Percentiles rank a stretch among this genome's conserved stretches.
phyloP scores from a whole-genome alignment of 2,888 invertebrate species.

The Pyrochroa serraticornis region DNA sequence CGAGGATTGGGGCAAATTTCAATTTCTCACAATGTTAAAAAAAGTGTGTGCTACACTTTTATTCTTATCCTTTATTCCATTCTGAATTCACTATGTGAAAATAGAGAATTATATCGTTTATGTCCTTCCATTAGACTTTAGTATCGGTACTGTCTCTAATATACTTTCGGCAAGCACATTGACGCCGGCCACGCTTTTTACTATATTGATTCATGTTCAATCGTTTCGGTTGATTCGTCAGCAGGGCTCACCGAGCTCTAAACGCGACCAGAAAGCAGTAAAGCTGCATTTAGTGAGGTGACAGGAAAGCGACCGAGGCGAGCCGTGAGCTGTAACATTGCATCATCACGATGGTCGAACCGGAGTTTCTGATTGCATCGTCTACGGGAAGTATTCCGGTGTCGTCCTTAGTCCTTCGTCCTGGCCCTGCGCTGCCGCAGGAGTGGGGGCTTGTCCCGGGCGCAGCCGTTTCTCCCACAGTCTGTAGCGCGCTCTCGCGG shows the following conservation, averaged over 20 bases:
- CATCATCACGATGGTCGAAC: slow-evolving; percentile 9
- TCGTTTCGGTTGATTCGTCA: background rate
- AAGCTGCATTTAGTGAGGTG: background rate
- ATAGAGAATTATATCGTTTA: background rate
- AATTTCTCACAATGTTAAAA: no score
- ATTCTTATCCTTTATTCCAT: no score
- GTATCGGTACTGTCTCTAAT: background rate
- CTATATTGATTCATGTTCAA: slow-evolving; percentile 1
- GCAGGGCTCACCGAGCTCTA: background rate
- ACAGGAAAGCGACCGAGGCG: no score
- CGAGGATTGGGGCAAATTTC: no score
- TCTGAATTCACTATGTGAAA: background rate
- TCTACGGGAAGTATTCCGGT: slow-evolving; percentile 39
- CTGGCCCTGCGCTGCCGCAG: slow-evolving; percentile 48
- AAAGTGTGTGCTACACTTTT: no score
- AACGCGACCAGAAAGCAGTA: background rate
- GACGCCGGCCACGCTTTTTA: background rate
- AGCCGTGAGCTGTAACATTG: no score
- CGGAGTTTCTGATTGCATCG: slow-evolving; percentile 35
- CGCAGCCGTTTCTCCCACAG: slow-evolving; percentile 56
- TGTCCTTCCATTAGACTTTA: background rate
- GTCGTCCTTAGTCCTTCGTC: slow-evolving; percentile 39
- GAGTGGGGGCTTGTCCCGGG: slow-evolving; percentile 58
- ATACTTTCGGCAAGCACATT: background rate
- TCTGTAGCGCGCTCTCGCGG: slow-evolving; percentile 48